phyloP scores from a whole-genome alignment of 2,113 vertebrate genomes.

The Syngnathus scovelli region DNA sequence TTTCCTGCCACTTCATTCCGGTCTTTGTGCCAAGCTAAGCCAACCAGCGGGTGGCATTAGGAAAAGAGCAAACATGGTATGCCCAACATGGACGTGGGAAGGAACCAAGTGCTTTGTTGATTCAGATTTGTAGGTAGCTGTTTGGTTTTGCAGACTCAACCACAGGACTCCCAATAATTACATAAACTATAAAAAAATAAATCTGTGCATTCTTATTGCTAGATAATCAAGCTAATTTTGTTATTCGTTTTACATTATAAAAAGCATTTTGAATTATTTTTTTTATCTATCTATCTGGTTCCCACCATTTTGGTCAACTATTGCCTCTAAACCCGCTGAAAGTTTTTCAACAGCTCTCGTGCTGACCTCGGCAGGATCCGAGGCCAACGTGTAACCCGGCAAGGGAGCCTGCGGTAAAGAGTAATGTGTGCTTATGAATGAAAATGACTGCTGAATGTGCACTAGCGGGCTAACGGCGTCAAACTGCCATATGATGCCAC shows the following conservation, averaged over 20 bases:
- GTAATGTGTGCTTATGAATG: constrained; percentile 53
- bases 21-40: constrained; percentile 12
- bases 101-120: neutral
- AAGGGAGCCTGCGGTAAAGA: constrained; percentile 25
- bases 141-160: neutral
- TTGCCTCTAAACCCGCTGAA: constrained; percentile 5
- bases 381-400: constrained; percentile 27
- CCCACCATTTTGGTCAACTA: neutral
- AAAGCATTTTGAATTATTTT: neutral
- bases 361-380: neutral
- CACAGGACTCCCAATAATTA: no score
- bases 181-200: no score
- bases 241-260: no score
- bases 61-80: neutral
- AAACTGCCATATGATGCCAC: constrained; percentile 27
- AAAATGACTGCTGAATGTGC: constrained; percentile 28
- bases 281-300: no score
- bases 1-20: constrained; percentile 6
- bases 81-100: neutral
- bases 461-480: constrained; percentile 8
- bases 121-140: neutral
- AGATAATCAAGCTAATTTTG: no score
- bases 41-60: neutral
- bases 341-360: neutral
- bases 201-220: no score